phyloP scores from a whole-genome alignment of 2,113 vertebrate species.

The Tauraco erythrolophus region DNA sequence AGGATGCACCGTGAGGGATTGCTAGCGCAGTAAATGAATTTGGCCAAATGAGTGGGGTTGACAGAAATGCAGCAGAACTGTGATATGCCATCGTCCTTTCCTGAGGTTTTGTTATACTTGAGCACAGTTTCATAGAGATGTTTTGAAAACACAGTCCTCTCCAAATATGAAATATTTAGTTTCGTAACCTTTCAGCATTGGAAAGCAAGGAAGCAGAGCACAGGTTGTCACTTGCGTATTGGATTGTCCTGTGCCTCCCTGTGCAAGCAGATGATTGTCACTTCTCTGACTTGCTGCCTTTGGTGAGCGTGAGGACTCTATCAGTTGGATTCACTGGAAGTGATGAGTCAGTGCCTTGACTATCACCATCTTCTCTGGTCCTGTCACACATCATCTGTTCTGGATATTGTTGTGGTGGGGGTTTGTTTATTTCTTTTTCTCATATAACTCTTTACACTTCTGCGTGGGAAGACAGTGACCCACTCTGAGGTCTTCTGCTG shows the following conservation, averaged over 20 bases:
- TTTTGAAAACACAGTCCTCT: background rate
- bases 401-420: background rate
- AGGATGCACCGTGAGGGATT: fast-evolving
- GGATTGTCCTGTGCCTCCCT: background rate
- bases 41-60: background rate
- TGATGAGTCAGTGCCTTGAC: background rate
- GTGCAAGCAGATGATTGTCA: background rate
- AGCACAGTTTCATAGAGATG: background rate
- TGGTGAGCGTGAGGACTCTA: background rate
- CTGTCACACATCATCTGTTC: background rate
- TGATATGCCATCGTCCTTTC: background rate
- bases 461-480: background rate
- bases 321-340: background rate
- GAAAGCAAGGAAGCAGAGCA: background rate
- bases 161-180: background rate
- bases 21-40: background rate
- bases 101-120: background rate
- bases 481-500: background rate
- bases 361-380: background rate
- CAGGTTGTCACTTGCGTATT: background rate
- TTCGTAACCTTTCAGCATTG: background rate
- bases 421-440: background rate
- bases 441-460: background rate
- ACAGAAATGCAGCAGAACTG: background rate
- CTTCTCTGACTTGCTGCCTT: background rate